Evolutionary conservation across 2,888 invertebrate species (phyloP).

Genomic region (Saturnia pavonia): DNA sequence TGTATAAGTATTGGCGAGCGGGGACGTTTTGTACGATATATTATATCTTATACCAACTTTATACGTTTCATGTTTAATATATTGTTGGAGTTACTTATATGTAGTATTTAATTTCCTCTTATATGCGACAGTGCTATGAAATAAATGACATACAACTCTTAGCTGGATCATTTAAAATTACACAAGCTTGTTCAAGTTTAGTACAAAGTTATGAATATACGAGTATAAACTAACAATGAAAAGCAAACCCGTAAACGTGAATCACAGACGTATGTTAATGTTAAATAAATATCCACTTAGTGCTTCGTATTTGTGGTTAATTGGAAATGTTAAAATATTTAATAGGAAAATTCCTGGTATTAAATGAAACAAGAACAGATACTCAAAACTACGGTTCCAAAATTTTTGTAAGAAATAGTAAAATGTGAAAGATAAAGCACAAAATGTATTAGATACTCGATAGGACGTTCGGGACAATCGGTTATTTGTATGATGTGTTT

Average conservation of each 20-base stretch:
- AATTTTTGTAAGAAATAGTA: neutral
- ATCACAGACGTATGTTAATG: neutral
- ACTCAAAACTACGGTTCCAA: neutral
- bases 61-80: no score
- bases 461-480: no score
- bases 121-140: neutral
- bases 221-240: neutral
- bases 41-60: no score
- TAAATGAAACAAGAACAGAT: no score
- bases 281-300: neutral
- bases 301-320: neutral
- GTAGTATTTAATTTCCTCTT: no score
- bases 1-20: no score
- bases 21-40: no score
- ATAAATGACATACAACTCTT: neutral
- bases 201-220: no score
- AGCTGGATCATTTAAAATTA: neutral
- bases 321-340: neutral
- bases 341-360: neutral
- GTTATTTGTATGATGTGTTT: neutral
- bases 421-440: neutral
- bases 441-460: no score
- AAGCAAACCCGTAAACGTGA: neutral
- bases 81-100: no score
- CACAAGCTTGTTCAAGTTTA: neutral